Conservation (phyloP, 2,888 invertebrate genomes). For the Diaprepes abbreviatus region DNA sequence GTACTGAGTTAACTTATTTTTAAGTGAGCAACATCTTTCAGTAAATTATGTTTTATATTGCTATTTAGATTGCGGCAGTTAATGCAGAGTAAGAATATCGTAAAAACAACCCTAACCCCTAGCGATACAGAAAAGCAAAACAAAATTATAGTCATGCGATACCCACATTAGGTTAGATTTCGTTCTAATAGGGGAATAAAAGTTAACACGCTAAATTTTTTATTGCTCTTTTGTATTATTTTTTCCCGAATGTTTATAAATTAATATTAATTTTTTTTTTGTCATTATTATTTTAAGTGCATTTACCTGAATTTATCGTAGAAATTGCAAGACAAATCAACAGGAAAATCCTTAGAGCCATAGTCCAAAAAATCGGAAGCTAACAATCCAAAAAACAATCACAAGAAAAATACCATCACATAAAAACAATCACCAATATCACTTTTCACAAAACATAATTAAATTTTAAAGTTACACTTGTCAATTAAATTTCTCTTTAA, state of each 20-base stretch:
- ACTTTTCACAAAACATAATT: conserved; percentile 36
- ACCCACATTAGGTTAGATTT: conserved; percentile 39
- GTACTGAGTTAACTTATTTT: too few species aligned
- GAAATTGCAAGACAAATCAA: conserved; percentile 30
- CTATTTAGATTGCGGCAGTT: conserved; percentile 10
- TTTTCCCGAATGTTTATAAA: neutral
- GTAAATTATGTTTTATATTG: neutral
- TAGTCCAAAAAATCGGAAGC: conserved; percentile 22
- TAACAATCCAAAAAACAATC: conserved; percentile 33
- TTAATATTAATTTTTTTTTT: neutral
- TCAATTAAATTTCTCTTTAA: neutral
- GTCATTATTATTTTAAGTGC: neutral
- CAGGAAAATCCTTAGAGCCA: conserved; percentile 39
- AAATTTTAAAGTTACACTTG: conserved; percentile 5
- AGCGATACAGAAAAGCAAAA: conserved; percentile 39
- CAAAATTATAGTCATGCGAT: conserved; percentile 44
- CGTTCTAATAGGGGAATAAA: conserved; percentile 29
- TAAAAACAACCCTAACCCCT: conserved; percentile 14
- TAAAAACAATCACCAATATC: conserved; percentile 41
- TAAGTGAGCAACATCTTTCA: too few species aligned
- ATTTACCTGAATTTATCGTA: conserved; percentile 39
- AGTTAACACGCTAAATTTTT: conserved; percentile 34
- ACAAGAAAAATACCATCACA: conserved; percentile 38
- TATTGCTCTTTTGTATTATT: conserved; percentile 18
- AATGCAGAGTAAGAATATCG: conserved; percentile 14